Evolutionary conservation across 2,113 vertebrate species (phyloP), one percentile per base, ranked within the genome.

Genomic region (Barnardius zonarius): DNA sequence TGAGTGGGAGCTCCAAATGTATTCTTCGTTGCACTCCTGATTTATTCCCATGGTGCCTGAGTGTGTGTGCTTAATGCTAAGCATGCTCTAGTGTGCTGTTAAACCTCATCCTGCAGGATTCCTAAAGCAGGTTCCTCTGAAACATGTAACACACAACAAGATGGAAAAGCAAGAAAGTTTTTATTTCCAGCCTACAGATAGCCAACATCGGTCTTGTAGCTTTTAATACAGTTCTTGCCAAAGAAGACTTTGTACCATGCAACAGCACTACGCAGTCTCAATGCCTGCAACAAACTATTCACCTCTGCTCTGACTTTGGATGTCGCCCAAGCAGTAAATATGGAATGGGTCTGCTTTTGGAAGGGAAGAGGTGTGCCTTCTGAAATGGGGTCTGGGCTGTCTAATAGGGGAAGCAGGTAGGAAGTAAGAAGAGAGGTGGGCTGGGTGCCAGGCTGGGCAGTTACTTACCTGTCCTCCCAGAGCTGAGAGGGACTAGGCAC

Each of bases 201-300:
- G 9, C 7, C 10, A 23, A 5, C 49, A 43, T 5, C 66, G 13
- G 23, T 54, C 64, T 77, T 66, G 10, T 24, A 69, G 37, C 8
- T 90, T 5, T 88, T 68, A 52, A 69, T 17, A 43, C 0, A 0
- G 17, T 23, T 77, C 15, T 63, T 2, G 2, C 15, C 11, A 59
- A 67, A 20, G 41, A 44, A 17, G 48, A 13, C 11, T 39, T 48
- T 52, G 7, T 25, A 19, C 8, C 7, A 3, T 6, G 30, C 18
- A 52, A 22, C 30, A 57, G 41, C 35, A 10, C 54, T 39, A 1
- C 8, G 11, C 0, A 2, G 2, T 46, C 33, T 52, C 0, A 0
- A 3, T 17, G 61, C 22, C 49, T 64, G 18, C 61, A 52, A 48
- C 55, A 69, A n/a, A 35, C 13, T 7, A 3, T 12, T 20, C 7